Evolutionary conservation across 1,140 invertebrate species (phyloP).

Genomic region (Macrocentrus cingulum): DNA sequence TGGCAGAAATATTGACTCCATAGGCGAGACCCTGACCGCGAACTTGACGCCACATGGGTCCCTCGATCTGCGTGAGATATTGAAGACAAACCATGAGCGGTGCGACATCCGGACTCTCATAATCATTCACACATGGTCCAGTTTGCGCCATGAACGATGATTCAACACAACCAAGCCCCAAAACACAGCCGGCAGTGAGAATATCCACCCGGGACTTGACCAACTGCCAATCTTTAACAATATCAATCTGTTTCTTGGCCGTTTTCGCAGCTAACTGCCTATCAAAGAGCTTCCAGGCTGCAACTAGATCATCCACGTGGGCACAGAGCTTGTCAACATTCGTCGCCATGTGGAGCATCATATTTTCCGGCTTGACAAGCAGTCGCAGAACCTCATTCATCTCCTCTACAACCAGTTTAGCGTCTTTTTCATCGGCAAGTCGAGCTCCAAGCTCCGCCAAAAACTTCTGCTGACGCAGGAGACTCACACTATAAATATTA

Average conservation of each 20-base stretch:
- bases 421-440: constrained; percentile 60
- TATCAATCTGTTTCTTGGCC: too few relatives aligned
- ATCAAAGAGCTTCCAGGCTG: constrained; percentile 66
- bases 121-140: constrained; percentile 66
- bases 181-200: constrained; percentile 61
- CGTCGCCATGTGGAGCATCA: constrained; percentile 72
- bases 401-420: constrained; percentile 63
- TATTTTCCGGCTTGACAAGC: constrained; percentile 63
- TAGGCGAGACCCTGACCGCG: constrained; percentile 85
- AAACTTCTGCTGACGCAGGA: constrained; percentile 78
- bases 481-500: constrained; percentile 70
- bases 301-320: constrained; percentile 55
- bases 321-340: constrained; percentile 66
- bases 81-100: constrained; percentile 78
- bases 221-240: constrained; percentile 60
- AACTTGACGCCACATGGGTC: constrained; percentile 85
- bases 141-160: constrained; percentile 74
- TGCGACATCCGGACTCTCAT: constrained; percentile 68
- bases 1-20: constrained; percentile 66
- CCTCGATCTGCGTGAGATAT: constrained; percentile 86
- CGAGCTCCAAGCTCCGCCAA: constrained; percentile 67
- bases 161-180: constrained; percentile 83
- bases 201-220: constrained; percentile 44
- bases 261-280: too few relatives aligned
- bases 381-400: constrained; percentile 65